Evolutionary conservation across 2,888 invertebrate genomes (phyloP).

Genomic region (Tenthredo mesomela): DNA sequence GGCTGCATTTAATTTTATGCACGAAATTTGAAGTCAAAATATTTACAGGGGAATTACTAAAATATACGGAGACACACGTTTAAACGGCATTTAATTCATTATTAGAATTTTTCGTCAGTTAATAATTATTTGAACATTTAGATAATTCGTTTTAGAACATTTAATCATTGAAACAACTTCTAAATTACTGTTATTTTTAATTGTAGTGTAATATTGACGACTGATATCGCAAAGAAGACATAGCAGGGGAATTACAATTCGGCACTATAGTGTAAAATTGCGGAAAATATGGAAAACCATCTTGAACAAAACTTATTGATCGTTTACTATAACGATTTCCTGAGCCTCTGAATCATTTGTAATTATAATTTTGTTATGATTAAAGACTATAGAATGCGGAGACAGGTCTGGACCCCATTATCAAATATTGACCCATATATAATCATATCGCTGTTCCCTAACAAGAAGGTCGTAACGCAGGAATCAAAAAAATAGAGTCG

Average conservation of each 20-base stretch:
- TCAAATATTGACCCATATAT: neutral
- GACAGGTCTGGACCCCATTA: neutral
- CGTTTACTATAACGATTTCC: neutral
- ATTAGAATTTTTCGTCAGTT: neutral
- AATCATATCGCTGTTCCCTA: too few relatives aligned
- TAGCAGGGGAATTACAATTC: too few relatives aligned
- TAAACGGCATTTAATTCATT: neutral
- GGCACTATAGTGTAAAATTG: too few relatives aligned
- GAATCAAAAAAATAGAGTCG: too few relatives aligned
- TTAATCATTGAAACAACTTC: neutral
- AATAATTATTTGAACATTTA: neutral
- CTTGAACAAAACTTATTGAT: neutral
- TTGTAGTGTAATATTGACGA: too few relatives aligned
- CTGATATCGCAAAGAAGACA: too few relatives aligned
- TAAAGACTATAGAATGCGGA: neutral
- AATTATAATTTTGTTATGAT: neutral
- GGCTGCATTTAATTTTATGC: neutral
- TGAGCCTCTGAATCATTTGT: neutral
- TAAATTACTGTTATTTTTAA: too few relatives aligned
- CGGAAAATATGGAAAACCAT: too few relatives aligned
- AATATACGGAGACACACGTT: neutral
- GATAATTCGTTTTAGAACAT: neutral
- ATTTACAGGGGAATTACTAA: neutral
- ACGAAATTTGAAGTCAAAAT: neutral
- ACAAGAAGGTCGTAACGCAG: too few relatives aligned